phyloP scores from a whole-genome alignment of 2,797 vertebrate genomes.

The Echiichthys vipera region DNA sequence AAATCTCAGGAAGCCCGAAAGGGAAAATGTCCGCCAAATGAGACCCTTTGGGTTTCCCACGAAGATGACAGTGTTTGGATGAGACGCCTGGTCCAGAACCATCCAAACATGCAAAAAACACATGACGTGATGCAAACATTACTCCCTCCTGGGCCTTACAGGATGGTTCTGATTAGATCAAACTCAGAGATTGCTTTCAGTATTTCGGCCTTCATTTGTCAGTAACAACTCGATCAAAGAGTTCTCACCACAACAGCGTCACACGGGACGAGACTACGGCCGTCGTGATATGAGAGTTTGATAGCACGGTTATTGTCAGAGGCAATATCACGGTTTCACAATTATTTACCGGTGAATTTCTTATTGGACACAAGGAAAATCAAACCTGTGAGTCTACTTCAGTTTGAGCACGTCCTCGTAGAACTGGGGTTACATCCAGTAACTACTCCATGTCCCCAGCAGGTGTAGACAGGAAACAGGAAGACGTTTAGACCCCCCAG shows the following conservation, averaged over 20 bases:
- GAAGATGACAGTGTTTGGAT: conserved; percentile 39
- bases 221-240: background rate
- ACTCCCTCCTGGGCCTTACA: background rate
- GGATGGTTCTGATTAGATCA: conserved; percentile 4
- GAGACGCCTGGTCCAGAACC: conserved; percentile 21
- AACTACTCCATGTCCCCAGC: too few species aligned
- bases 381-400: too few species aligned
- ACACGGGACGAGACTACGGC: too few species aligned
- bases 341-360: too few species aligned
- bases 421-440: too few species aligned
- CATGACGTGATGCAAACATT: conserved; percentile 8
- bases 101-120: conserved; percentile 14
- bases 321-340: too few species aligned
- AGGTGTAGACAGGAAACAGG: too few species aligned
- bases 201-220: background rate
- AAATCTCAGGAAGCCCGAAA: background rate
- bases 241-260: background rate
- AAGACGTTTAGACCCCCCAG: too few species aligned
- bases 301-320: too few species aligned
- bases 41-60: conserved; percentile 29
- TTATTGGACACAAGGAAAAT: too few species aligned
- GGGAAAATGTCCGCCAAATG: conserved; percentile 34
- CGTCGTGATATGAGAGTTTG: too few species aligned
- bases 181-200: background rate
- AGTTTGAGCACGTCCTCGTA: too few species aligned